These are phyloP conservation scores for Pteromalus puparum DNA, from an alignment of 1,140 invertebrate genomes.

Conservation along the genomic window DNA sequence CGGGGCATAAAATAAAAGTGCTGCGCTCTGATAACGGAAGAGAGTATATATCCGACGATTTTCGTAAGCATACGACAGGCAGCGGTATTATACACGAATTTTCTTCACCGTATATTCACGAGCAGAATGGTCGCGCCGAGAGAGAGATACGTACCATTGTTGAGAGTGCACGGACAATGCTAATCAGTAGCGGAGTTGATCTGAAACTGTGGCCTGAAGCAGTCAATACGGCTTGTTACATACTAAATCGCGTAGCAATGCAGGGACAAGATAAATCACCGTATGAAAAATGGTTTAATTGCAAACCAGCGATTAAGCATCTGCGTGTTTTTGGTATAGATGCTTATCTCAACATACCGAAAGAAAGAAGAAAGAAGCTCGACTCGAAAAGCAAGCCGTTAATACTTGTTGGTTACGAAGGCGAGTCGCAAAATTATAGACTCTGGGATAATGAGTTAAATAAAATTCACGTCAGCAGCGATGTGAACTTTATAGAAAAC, in stretches of 20 bases:
- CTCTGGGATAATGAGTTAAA: constrained; percentile 49
- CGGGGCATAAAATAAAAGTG: constrained; percentile 57
- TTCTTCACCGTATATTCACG: constrained; percentile 63
- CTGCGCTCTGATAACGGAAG: constrained; percentile 53
- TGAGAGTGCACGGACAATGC: constrained; percentile 65
- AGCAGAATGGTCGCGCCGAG: constrained; percentile 68
- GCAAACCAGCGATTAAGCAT: constrained; percentile 71
- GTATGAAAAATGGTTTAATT: constrained; percentile 68
- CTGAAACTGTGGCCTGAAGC: constrained; percentile 72
- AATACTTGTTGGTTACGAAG: constrained; percentile 56
- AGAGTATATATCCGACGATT: constrained; percentile 41
- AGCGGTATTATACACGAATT: constrained; percentile 48
- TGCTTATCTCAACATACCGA: constrained; percentile 63
- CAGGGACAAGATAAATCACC: constrained; percentile 67
- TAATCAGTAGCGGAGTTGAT: constrained; percentile 62
- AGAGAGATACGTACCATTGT: constrained; percentile 68
- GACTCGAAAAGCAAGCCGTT: constrained; percentile 58
- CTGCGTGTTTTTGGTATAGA: constrained; percentile 70
- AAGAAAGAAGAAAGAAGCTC: constrained; percentile 60
- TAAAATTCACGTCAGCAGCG: constrained; percentile 43
- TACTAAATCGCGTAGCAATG: constrained; percentile 39
- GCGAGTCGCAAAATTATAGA: constrained; percentile 59
- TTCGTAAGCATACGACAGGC: constrained; percentile 13
- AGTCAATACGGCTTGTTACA: constrained; percentile 64
- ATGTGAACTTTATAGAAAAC: constrained; percentile 15